These are phyloP conservation scores for Drosophila villosipedis DNA, from an alignment of 2,888 invertebrate genomes.

Conservation along the genomic window DNA sequence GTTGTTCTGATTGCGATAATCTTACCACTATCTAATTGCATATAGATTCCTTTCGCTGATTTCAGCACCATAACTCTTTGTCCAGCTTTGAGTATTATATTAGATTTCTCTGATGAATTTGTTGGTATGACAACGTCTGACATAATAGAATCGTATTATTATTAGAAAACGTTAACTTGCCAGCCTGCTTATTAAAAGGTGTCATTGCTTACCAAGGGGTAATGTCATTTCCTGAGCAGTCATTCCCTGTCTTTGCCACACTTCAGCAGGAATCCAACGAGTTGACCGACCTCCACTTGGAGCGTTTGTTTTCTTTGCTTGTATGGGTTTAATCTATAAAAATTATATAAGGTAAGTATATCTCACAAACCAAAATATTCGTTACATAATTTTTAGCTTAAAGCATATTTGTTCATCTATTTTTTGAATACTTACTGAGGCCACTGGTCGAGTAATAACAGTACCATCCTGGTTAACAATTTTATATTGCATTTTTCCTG, in stretches of 20 bases:
- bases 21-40: slow-evolving; percentile 97
- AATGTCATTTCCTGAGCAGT: slow-evolving; percentile 97
- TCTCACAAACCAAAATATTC: background rate
- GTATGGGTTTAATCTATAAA: slow-evolving; percentile 91
- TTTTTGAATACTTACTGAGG: slow-evolving; percentile 86
- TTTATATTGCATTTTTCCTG: slow-evolving; percentile 87
- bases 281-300: slow-evolving; percentile 86
- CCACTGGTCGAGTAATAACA: slow-evolving; percentile 89
- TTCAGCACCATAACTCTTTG: slow-evolving; percentile 97
- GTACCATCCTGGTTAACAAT: slow-evolving; percentile 88
- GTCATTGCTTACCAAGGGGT: slow-evolving; percentile 89
- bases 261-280: slow-evolving; percentile 94
- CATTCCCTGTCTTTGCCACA: slow-evolving; percentile 97
- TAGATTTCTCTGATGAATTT: slow-evolving; percentile 94
- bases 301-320: slow-evolving; percentile 87
- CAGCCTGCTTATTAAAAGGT: background rate
- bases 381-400: background rate
- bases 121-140: slow-evolving; percentile 96
- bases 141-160: slow-evolving; percentile 23
- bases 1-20: slow-evolving; percentile 93
- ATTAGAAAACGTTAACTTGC: background rate
- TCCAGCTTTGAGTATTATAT: slow-evolving; percentile 96
- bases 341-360: background rate
- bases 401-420: background rate
- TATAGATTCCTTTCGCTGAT: slow-evolving; percentile 97